Evolutionary conservation across 1,140 invertebrate genomes (phyloP), one percentile per base, ranked within the genome.

Genomic region (Drosophila repletoides): DNA sequence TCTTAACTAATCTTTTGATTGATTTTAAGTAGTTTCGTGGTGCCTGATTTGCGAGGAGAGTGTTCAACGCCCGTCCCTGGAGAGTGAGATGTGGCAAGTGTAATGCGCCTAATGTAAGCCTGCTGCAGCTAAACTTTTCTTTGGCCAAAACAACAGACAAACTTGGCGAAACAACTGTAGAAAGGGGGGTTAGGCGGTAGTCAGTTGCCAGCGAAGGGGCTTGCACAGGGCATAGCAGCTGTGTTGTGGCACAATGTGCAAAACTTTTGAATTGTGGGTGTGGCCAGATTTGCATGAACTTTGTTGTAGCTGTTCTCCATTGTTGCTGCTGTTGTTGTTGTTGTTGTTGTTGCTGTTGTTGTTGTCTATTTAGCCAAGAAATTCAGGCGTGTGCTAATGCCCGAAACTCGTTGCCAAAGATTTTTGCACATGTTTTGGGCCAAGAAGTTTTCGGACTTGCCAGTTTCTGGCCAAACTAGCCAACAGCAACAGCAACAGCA

Each of bases 371-470:
- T 52, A 71, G 58, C 46, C 43, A 81, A 76, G 77, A 81, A 63
- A 83, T 59, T 83, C 60, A 67, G 79, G 77, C 79, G 79, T 83
- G 79, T 83, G 77, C 77, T 83, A 74, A 84, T 83, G 74, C 77
- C 61, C 73, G 49, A 83, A 83, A 73, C 74, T 77, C 63, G 61
- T 31, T 31, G 55, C 48, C 66, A 69, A 76, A 71, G 76, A 81
- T 84, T 77, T 76, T 59, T 77, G 77, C 79, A 83, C 77, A 83
- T 83, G 77, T 81, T 84, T 84, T 70, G 63, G 77, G 64, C 73
- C 74, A 81, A 81, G 73, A 58, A 65, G 53, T 65, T 65, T 65
- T 45, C 51, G 45, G 24, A 17, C 36, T 76, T 76, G 74, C 56
- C 26, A 45, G 45, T 24, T 68, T 45, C 48, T 17, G 38, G 34